Evolutionary conservation across 2,888 invertebrate species (phyloP).

Genomic region (Iphiclides podalirius): DNA sequence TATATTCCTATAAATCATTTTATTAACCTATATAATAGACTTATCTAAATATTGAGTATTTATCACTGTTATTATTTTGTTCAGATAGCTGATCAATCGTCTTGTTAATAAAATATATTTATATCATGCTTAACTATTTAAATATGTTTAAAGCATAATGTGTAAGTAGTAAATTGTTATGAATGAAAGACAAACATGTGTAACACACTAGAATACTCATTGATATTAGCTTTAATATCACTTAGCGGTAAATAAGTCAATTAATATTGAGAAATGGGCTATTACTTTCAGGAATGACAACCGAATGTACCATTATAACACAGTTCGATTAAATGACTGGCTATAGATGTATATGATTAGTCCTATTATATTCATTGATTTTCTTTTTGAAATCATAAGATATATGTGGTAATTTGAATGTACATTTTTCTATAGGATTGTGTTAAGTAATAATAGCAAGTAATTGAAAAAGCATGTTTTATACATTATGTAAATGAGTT

Average conservation of each 20-base stretch:
- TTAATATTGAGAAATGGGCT: slow-evolving; percentile 14
- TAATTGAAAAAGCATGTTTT: not conserved
- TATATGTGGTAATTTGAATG: not conserved
- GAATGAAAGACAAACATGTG: not conserved
- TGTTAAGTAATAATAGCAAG: not conserved
- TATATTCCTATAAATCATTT: no score
- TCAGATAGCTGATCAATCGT: not conserved
- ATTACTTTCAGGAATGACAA: slow-evolving; percentile 5
- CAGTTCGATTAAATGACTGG: not conserved
- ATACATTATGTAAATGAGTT: not conserved
- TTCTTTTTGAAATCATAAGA: no score
- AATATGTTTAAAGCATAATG: not conserved
- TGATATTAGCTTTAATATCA: not conserved
- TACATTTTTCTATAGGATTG: not conserved
- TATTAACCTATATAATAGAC: not conserved
- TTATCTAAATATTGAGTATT: not conserved
- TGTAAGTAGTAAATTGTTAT: not conserved
- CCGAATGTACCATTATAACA: slow-evolving; percentile 1
- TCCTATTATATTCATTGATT: no score
- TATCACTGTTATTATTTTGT: not conserved
- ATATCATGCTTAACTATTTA: not conserved
- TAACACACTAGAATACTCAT: not conserved
- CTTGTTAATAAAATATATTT: not conserved
- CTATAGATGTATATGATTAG: no score
- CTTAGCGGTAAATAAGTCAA: not conserved